Evolutionary conservation across 2,113 vertebrate species (phyloP), one percentile per base, ranked within the genome.

Genomic region (Setophaga petechia): DNA sequence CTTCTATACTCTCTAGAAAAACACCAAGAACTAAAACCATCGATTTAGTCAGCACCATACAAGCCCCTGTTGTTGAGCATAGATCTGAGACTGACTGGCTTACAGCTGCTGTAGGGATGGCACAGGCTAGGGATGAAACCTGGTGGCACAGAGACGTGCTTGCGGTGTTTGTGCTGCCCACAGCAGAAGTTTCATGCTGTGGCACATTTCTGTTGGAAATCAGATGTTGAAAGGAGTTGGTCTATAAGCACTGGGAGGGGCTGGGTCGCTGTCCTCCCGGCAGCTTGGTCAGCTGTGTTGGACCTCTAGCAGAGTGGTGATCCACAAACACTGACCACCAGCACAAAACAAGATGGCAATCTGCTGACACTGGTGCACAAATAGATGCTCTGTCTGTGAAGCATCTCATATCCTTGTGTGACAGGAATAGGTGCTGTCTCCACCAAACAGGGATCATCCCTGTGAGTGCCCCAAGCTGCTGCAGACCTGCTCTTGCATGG

Each of bases 401-500:
- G 78, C 18, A 62, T 33, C 14, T 59, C 57, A 28, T 11, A 11
- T 4, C 27, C 41, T 14, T 8, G 9, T 35, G 65, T 18, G 52
- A 74, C 33, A 88, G 54, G 23, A 62, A 28, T 14, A 72, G 84
- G 13, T 43, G 47, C 31, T 63, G 25, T 12, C 62, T 76, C 66
- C 31, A 61, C 9, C 65, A 41, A 63, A 49, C 6, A 35, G 41
- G 51, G 41, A 58, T 68, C n/a, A 39, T 33, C 21, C 24, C 30
- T 1, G 1, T 71, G 39, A 39, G 35, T 17, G 52, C 30, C 57
- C 24, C 19, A 15, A 52, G 74, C 27, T 78, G 35, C 61, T 61
- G 41, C 52, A 71, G 77, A 67, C 17, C 27, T 0, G 1, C 43
- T 65, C 35, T 66, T 0, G 0, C 31, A 55, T 24, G 33, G 12